Conservation (phyloP, 2,113 vertebrate genomes). For the Regulus satrapa region DNA sequence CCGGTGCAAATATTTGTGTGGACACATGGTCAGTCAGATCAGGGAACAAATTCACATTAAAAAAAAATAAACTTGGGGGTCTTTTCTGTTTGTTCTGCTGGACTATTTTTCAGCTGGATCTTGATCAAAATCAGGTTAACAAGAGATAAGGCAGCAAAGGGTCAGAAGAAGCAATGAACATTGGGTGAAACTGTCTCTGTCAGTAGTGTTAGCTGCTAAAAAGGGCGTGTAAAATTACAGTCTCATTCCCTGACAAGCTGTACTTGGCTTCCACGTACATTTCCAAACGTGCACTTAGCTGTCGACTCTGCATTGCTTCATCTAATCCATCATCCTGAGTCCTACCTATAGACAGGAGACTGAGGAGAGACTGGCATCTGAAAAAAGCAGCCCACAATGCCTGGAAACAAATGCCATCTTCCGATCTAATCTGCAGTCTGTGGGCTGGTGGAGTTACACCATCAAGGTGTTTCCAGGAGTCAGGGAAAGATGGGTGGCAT, state of each 20-base stretch:
- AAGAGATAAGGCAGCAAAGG: not conserved
- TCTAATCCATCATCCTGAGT: not conserved
- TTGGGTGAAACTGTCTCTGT: not conserved
- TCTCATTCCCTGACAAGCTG: not conserved
- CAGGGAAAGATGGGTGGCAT: not conserved
- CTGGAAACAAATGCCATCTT: not conserved
- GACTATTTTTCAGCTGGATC: not conserved
- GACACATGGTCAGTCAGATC: not conserved
- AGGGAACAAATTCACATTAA: not conserved
- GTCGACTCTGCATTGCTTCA: not conserved
- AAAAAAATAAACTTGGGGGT: accelerated
- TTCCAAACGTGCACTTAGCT: not conserved
- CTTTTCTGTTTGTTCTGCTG: not conserved
- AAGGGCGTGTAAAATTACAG: not conserved
- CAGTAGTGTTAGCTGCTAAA: not conserved
- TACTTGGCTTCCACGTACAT: not conserved
- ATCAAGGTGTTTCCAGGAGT: not conserved
- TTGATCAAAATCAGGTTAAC: not conserved
- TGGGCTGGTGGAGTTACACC: not conserved
- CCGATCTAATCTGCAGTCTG: not conserved
- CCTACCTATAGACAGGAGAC: not conserved
- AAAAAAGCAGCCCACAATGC: not conserved
- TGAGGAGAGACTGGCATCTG: not conserved
- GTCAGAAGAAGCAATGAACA: not conserved
- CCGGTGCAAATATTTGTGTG: not conserved